Evolutionary conservation across 2,888 invertebrate genomes (phyloP).

Genomic region (Nymphalis c-album): DNA sequence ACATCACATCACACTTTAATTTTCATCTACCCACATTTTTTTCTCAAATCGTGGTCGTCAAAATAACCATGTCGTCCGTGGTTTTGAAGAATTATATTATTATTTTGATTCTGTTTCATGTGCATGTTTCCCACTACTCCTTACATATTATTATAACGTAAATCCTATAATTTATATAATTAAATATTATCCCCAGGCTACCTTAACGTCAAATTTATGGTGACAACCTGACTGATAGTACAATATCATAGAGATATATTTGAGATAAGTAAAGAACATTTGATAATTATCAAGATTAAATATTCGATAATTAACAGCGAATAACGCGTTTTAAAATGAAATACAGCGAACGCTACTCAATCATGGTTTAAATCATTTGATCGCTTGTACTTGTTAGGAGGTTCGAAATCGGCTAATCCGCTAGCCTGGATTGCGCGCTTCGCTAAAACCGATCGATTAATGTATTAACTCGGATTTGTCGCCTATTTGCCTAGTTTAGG

Average conservation of each 20-base stretch:
- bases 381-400: constrained; percentile 27
- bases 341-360: constrained; percentile 13
- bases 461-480: constrained; percentile 31
- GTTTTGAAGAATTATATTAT: no score
- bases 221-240: not conserved
- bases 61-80: no score
- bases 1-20: no score
- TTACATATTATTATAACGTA: no score
- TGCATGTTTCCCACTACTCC: no score
- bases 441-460: constrained; percentile 30
- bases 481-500: constrained; percentile 22
- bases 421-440: constrained; percentile 20
- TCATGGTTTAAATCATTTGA: constrained; percentile 24
- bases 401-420: constrained; percentile 30
- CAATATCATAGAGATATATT: not conserved
- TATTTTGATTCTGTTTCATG: no score
- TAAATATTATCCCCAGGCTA: no score
- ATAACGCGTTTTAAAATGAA: not conserved
- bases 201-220: no score
- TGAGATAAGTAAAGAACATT: not conserved
- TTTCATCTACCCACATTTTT: no score
- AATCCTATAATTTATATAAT: no score
- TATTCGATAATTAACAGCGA: not conserved
- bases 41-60: no score
- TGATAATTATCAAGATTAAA: no score